Base-by-base conservation (phyloP, 2,113 vertebrate genomes). In the Speoplatyrhinus poulsoni region DNA sequence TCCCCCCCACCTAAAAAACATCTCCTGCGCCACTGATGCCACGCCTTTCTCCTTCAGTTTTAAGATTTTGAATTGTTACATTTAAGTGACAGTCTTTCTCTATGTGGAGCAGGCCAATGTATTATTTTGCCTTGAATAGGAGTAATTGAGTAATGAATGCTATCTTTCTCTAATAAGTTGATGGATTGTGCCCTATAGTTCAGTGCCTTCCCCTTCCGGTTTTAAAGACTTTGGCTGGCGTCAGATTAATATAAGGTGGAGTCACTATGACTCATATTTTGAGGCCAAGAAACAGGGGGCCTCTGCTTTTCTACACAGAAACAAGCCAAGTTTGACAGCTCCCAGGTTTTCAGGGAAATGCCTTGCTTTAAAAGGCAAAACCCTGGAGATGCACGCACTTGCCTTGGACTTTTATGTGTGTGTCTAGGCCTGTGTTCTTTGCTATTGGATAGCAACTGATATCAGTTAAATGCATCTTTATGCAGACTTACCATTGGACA, bases 331-430 rank as follows among this genome's bases (percentile, higher is more conserved):
- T 90, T 86, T 87, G 78, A 87, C 89, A 73, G 72, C 85, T 89
- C 85, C 79, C 84, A 88, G 87, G 74, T 87, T 90, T 87, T 82
- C 76, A 75, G 68, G 58, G 79, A 88, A 89, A 89, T 79, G 73
- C 85, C 84, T 91, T 88, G 33, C 91, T 92, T 91, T 92, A 93
- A 89, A 92, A 91, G 90, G 90, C 84, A 85, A 85, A 87, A 81
- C 76, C 68, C 70, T 55, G 69, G 68, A 48, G 76, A 82, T 78
- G 79, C 77, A 50, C 81, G 79, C 77, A 50, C 81, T 80, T 49
- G 66, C 76, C 58, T 79, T 48, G 58, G 69, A 84, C 76, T 75
- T 65, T 16, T 62, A 62, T 85, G 81, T 1, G 79, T 70, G 72
- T 84, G 70, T 80, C 67, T 77, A 72, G 84, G 83, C 84, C 52